Conservation (phyloP, 2,888 invertebrate genomes). For the Azorinus chamasolen region DNA sequence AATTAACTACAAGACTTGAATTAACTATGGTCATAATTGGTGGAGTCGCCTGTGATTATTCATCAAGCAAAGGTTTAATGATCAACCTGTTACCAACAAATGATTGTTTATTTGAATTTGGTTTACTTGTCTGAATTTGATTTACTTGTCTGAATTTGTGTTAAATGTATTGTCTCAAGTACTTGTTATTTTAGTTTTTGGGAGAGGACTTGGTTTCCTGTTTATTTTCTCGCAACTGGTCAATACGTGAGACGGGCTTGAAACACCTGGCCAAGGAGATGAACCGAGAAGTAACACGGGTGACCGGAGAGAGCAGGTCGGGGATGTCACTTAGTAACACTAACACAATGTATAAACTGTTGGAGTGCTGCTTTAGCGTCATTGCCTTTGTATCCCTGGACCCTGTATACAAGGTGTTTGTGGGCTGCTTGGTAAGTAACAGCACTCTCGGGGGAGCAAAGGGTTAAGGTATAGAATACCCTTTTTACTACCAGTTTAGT, state of each 20-base stretch:
- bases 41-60: too few species aligned
- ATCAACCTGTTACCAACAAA: too few species aligned
- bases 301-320: constrained; percentile 79
- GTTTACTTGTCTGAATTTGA: too few species aligned
- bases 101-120: too few species aligned
- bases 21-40: too few species aligned
- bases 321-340: constrained; percentile 73
- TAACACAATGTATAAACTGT: constrained; percentile 77
- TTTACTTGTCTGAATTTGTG: too few species aligned
- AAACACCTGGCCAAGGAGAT: constrained; percentile 83
- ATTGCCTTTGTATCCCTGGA: constrained; percentile 86
- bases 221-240: constrained; percentile 87
- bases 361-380: constrained; percentile 85
- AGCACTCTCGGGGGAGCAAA: too few species aligned
- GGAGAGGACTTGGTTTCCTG: constrained; percentile 86
- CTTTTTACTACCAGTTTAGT: too few species aligned
- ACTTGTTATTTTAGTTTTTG: constrained; percentile 84
- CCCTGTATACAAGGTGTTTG: constrained; percentile 87
- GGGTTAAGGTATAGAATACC: too few species aligned
- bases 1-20: too few species aligned
- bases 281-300: constrained; percentile 76
- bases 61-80: too few species aligned
- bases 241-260: constrained; percentile 84
- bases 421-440: constrained; percentile 86
- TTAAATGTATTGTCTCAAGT: too few species aligned